phyloP scores from a whole-genome alignment of 2,113 vertebrate species.

The Phyllopteryx taeniolatus region DNA sequence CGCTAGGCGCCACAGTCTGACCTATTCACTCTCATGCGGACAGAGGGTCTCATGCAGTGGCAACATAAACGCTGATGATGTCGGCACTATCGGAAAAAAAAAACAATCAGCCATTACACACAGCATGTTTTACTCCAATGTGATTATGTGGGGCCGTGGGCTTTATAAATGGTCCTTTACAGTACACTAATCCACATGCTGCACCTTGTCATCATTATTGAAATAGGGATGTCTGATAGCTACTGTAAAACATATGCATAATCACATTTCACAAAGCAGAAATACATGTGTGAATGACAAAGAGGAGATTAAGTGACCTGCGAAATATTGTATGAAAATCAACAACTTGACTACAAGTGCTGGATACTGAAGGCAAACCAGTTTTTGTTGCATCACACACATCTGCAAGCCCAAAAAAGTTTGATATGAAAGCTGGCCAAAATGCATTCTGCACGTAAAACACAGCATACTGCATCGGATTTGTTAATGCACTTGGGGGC shows the following conservation, averaged over 20 bases:
- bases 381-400: conserved; percentile 2
- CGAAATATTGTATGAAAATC: conserved; percentile 21
- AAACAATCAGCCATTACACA: conserved; percentile 21
- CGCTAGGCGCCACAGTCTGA: conserved; percentile 19
- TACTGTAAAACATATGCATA: conserved; percentile 39
- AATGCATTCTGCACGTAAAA: conserved; percentile 19
- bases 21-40: conserved; percentile 27
- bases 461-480: conserved; percentile 21
- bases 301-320: conserved; percentile 24
- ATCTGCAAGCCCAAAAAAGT: conserved; percentile 6
- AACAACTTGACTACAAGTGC: background rate
- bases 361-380: background rate
- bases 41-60: conserved; percentile 30
- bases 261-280: conserved; percentile 62
- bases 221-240: conserved; percentile 17
- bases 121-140: conserved; percentile 34
- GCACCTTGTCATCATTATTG: conserved; percentile 33
- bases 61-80: conserved; percentile 9
- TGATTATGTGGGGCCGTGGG: conserved; percentile 27
- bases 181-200: conserved; percentile 22
- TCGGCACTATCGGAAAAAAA: conserved; percentile 3
- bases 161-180: conserved; percentile 34
- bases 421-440: conserved; percentile 21
- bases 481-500: conserved; percentile 38
- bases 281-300: conserved; percentile 54